Conservation (phyloP, 2,888 invertebrate genomes). For the Pyralis farinalis region DNA sequence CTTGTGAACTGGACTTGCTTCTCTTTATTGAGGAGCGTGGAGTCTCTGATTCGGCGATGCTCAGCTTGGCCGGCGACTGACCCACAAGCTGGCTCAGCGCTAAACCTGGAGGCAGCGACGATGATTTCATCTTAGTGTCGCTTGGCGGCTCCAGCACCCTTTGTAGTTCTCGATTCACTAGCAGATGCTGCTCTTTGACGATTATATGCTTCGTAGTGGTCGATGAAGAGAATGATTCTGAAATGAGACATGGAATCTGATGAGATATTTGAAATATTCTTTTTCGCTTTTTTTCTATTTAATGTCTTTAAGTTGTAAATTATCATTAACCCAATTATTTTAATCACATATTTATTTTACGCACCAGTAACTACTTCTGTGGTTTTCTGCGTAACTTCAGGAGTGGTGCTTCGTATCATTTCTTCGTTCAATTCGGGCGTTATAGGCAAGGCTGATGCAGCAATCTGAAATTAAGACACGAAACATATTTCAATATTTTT, state of each 20-base stretch:
- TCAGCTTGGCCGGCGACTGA: constrained; percentile 74
- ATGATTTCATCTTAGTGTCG: constrained; percentile 82
- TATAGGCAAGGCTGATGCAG: constrained; percentile 83
- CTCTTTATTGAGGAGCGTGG: constrained; percentile 71
- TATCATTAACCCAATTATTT: no score
- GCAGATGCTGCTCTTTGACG: constrained; percentile 63
- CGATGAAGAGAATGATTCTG: constrained; percentile 79
- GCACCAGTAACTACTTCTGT: constrained; percentile 76
- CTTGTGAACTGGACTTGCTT: constrained; percentile 75
- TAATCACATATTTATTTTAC: constrained; percentile 13
- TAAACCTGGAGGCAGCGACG: constrained; percentile 83
- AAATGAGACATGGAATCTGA: constrained; percentile 25
- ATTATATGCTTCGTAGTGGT: constrained; percentile 67
- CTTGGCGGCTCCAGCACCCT: constrained; percentile 61
- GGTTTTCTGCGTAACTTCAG: constrained; percentile 74
- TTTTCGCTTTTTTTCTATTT: not conserved
- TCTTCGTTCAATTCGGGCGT: constrained; percentile 91
- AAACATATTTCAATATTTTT: not conserved
- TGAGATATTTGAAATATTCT: not conserved
- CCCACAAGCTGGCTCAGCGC: constrained; percentile 74
- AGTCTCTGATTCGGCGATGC: constrained; percentile 64
- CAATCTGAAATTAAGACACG: constrained; percentile 62
- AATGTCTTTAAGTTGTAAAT: no score
- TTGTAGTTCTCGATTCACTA: constrained; percentile 60
- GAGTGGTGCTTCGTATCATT: constrained; percentile 82